phyloP scores from a whole-genome alignment of 2,797 vertebrate genomes.

The Poeciliopsis gracilis region DNA sequence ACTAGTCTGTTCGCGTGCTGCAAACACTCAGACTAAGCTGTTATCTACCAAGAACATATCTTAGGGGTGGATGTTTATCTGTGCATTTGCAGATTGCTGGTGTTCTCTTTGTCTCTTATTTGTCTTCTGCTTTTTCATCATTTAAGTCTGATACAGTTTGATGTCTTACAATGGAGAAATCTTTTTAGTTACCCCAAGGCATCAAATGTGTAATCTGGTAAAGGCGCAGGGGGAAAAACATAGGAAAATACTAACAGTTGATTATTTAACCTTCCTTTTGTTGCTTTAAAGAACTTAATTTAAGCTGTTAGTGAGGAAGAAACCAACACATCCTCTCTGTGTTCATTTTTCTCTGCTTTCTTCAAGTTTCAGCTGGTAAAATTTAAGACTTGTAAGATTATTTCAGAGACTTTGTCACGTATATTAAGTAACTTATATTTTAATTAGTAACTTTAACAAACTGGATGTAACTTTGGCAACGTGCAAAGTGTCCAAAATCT shows the following conservation, averaged over 20 bases:
- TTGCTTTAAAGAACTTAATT: slow-evolving; percentile 59
- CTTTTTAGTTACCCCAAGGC: slow-evolving; percentile 64
- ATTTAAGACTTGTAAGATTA: neutral
- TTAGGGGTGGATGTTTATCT: slow-evolving; percentile 80
- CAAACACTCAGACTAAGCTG: slow-evolving; percentile 60
- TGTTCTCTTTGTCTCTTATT: slow-evolving; percentile 75
- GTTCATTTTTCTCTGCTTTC: slow-evolving; percentile 9
- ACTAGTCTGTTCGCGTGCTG: slow-evolving; percentile 43
- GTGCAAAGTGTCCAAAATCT: neutral
- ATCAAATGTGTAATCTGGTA: slow-evolving; percentile 79
- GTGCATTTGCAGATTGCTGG: slow-evolving; percentile 72
- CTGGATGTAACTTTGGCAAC: neutral
- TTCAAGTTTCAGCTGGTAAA: slow-evolving; percentile 52
- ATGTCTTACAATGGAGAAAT: slow-evolving; percentile 68
- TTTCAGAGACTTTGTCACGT: neutral
- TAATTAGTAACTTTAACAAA: neutral
- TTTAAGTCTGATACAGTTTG: slow-evolving; percentile 68
- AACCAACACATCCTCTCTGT: slow-evolving; percentile 47
- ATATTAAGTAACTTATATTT: neutral
- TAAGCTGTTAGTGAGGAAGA: slow-evolving; percentile 58
- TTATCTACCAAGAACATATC: slow-evolving; percentile 77
- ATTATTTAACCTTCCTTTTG: slow-evolving; percentile 66
- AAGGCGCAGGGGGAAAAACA: slow-evolving; percentile 55
- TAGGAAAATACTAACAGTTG: slow-evolving; percentile 59
- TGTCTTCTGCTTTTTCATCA: slow-evolving; percentile 56